phyloP scores from a whole-genome alignment of 2,888 invertebrate genomes.

The Frankliniella fusca region DNA sequence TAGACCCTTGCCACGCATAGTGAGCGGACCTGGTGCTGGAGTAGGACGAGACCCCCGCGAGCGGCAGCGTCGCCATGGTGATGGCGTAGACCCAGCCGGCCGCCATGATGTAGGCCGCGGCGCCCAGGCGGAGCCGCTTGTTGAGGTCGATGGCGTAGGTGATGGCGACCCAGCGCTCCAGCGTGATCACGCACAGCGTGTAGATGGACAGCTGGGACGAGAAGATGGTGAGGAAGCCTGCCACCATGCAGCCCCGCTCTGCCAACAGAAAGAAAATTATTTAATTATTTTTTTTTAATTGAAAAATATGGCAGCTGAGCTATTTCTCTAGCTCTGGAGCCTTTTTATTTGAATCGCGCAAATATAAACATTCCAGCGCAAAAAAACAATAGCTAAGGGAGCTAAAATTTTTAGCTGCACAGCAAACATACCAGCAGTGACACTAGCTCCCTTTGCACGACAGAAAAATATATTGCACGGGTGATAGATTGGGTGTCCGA shows the following conservation, averaged over 20 bases:
- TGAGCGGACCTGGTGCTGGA: slow-evolving; percentile 67
- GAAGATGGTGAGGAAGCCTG: slow-evolving; percentile 84
- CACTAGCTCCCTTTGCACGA: no score
- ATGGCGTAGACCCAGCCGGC: slow-evolving; percentile 75
- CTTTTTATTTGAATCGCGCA: no score
- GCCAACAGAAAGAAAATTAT: slow-evolving; percentile 28
- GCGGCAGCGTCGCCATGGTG: slow-evolving; percentile 71
- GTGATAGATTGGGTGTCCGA: no score
- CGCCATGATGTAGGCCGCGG: slow-evolving; percentile 71
- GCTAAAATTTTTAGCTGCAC: no score
- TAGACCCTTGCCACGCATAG: no score
- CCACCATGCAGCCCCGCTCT: slow-evolving; percentile 76
- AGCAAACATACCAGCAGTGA: no score
- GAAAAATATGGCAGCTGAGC: no score
- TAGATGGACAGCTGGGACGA: slow-evolving; percentile 83
- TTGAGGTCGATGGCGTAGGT: slow-evolving; percentile 79
- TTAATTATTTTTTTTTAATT: no score
- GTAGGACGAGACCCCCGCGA: slow-evolving; percentile 81
- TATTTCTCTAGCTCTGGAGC: no score
- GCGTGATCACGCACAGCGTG: slow-evolving; percentile 78
- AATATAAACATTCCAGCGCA: no score
- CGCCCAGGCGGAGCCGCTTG: slow-evolving; percentile 66
- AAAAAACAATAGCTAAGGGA: no score
- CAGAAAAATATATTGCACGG: no score
- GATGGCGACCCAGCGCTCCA: slow-evolving; percentile 81